A percentile compares a stretch with the other conserved stretches of the same genome.
These are phyloP conservation scores for Etheostoma cragini DNA, from an alignment of 2,113 vertebrate genomes.

Conservation along the genomic window DNA sequence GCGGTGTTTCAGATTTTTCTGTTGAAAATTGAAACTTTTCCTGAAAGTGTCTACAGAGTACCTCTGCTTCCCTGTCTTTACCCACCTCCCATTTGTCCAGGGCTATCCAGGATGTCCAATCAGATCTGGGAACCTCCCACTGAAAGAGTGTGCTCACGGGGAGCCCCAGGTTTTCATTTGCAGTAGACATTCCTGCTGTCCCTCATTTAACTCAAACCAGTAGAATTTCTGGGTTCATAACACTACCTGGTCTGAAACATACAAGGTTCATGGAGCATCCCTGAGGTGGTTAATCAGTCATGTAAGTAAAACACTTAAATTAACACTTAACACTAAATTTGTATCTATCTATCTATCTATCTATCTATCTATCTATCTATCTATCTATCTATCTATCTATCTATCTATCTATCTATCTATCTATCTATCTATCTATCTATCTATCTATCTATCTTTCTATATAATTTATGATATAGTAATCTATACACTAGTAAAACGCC, in stretches of 20 bases:
- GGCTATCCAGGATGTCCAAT: slow-evolving; percentile 47
- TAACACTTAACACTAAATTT: too few species aligned
- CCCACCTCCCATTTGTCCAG: slow-evolving; percentile 35
- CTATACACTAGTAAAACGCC: background rate
- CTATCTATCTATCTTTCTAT: background rate
- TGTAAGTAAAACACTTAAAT: slow-evolving; percentile 52
- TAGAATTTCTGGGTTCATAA: slow-evolving; percentile 15
- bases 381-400: slow-evolving; percentile 1
- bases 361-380: slow-evolving; percentile 1
- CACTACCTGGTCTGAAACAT: slow-evolving; percentile 11
- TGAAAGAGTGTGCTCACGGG: slow-evolving; percentile 10
- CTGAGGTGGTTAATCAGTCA: slow-evolving; percentile 16
- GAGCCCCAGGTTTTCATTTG: slow-evolving; percentile 41
- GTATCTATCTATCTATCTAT: slow-evolving; percentile 6
- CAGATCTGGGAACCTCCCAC: slow-evolving; percentile 52
- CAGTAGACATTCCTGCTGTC: slow-evolving; percentile 49
- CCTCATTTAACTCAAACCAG: slow-evolving; percentile 26
- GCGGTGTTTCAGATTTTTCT: slow-evolving; percentile 26
- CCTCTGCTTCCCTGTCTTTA: background rate
- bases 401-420: slow-evolving; percentile 2
- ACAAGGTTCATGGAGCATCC: slow-evolving; percentile 31
- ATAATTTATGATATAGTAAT: background rate
- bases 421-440: slow-evolving; percentile 2
- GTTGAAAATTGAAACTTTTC: slow-evolving; percentile 6
- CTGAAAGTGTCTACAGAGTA: background rate